Conservation (phyloP, 2,113 vertebrate species). For the Archilochus colubris region DNA sequence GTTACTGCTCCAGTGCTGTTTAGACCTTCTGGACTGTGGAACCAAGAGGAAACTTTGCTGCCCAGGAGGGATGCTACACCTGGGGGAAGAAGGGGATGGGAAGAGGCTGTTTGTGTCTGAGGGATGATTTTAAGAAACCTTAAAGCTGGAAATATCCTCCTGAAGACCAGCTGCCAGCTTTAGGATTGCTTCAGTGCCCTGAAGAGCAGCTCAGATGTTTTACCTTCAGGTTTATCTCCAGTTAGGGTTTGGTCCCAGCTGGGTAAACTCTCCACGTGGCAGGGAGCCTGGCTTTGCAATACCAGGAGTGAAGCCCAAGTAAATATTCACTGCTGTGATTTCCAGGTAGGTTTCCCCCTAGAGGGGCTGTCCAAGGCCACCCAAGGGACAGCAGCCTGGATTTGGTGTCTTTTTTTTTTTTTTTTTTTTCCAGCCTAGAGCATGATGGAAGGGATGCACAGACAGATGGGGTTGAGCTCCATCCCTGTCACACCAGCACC, state of each 20-base stretch:
- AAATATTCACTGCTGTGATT: background rate
- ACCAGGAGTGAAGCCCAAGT: background rate
- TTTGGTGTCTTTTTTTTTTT: background rate
- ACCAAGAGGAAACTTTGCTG: background rate
- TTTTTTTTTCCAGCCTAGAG: too few species aligned
- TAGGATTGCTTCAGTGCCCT: background rate
- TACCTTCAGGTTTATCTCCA: background rate
- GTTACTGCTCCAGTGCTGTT: background rate
- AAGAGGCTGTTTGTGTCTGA: background rate
- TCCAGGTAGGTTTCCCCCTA: background rate
- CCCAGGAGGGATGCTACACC: background rate
- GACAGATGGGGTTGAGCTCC: background rate
- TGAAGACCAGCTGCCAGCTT: background rate
- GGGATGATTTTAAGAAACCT: background rate
- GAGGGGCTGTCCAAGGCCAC: background rate
- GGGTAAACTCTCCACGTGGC: background rate
- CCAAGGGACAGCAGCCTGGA: background rate
- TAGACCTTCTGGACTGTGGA: background rate
- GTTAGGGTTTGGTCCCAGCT: background rate
- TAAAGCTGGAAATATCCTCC: background rate
- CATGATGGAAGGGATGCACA: accelerated
- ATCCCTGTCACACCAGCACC: background rate
- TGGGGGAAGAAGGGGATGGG: background rate
- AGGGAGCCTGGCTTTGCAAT: background rate
- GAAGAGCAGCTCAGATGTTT: background rate